These are phyloP conservation scores for Esox masquinongy DNA, from an alignment of 2,797 vertebrate genomes.

Conservation along the genomic window DNA sequence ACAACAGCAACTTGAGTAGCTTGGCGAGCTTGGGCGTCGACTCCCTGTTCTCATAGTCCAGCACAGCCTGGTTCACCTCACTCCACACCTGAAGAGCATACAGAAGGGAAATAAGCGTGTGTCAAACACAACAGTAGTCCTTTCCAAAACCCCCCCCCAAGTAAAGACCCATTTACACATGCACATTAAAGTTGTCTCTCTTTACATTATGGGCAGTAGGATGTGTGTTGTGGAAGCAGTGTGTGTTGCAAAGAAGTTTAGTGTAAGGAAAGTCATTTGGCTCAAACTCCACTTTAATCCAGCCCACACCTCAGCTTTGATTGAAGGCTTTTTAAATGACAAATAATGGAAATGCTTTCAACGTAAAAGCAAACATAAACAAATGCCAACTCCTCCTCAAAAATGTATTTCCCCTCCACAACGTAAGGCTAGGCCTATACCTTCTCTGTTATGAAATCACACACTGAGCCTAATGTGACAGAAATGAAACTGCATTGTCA, in stretches of 20 bases:
- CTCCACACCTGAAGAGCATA: constrained; percentile 87
- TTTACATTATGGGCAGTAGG: background rate
- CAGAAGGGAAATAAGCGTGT: constrained; percentile 14
- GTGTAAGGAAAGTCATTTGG: background rate
- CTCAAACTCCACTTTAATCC: background rate
- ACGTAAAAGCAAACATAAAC: no score
- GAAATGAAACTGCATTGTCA: no score
- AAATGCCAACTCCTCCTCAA: no score
- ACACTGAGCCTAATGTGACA: no score
- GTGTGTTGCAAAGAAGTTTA: background rate
- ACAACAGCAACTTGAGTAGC: constrained; percentile 92
- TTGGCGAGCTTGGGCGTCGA: constrained; percentile 97
- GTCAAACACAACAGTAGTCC: background rate
- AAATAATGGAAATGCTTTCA: no score
- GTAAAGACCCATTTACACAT: background rate
- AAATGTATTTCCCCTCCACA: no score
- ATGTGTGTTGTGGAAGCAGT: background rate
- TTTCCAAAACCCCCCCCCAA: background rate
- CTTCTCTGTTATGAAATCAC: no score
- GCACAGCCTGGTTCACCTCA: constrained; percentile 94
- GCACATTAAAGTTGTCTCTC: background rate
- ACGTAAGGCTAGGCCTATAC: no score
- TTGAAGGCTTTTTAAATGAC: no score
- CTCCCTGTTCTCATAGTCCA: constrained; percentile 95
- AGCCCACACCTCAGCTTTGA: no score